A percentile compares a stretch with the other conserved stretches of the same genome.
phyloP scores from a whole-genome alignment of 2,113 vertebrate species.

The Oxyura jamaicensis region DNA sequence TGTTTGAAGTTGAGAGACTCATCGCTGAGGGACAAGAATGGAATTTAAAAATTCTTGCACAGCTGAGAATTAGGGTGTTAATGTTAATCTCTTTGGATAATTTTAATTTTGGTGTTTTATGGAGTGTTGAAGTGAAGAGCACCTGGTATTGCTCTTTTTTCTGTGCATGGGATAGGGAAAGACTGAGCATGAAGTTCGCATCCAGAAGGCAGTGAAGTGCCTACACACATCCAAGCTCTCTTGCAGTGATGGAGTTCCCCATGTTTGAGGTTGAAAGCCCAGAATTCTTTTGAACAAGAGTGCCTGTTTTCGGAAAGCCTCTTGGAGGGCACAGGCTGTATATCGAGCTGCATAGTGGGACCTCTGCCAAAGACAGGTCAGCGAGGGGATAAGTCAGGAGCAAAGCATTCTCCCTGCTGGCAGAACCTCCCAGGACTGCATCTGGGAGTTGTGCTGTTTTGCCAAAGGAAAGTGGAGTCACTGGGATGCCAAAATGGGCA shows the following conservation, averaged over 20 bases:
- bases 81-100: background rate
- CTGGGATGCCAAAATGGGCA: background rate
- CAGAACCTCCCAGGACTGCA: too few relatives aligned
- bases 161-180: background rate
- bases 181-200: background rate
- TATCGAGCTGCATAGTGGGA: background rate
- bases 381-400: background rate
- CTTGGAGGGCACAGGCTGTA: background rate
- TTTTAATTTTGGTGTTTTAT: background rate
- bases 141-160: background rate
- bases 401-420: background rate
- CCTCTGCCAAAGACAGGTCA: background rate
- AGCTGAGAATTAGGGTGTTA: background rate
- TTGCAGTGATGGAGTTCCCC: background rate
- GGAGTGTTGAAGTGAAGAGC: background rate
- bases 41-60: background rate
- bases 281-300: background rate
- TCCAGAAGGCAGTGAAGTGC: background rate
- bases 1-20: background rate
- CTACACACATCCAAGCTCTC: background rate
- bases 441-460: background rate
- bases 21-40: background rate
- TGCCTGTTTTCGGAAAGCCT: background rate
- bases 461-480: background rate
- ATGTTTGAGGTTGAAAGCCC: background rate